Evolutionary conservation across 1,140 invertebrate species (phyloP).

Genomic region (Akabosia matsudoensis): DNA sequence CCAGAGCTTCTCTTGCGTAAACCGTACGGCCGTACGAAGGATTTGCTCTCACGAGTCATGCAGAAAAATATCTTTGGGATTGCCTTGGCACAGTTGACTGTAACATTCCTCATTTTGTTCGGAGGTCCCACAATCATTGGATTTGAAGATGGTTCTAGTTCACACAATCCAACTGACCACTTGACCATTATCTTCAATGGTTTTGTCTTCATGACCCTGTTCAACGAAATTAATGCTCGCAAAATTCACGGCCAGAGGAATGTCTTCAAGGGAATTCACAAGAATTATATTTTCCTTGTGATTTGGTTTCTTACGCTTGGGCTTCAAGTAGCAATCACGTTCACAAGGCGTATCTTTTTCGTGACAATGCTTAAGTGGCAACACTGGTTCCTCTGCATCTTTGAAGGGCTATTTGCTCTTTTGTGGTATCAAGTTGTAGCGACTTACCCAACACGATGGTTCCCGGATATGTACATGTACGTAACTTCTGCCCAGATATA

Average conservation of each 20-base stretch:
- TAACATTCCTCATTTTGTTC: slow-evolving; percentile 63
- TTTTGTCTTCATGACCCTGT: slow-evolving; percentile 71
- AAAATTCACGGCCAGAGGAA: slow-evolving; percentile 70
- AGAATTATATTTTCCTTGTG: slow-evolving; percentile 63
- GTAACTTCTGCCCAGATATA: background rate
- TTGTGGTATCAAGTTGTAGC: slow-evolving; percentile 68
- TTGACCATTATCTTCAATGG: slow-evolving; percentile 70
- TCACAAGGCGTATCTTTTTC: slow-evolving; percentile 57
- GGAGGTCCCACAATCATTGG: slow-evolving; percentile 56
- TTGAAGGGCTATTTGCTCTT: slow-evolving; percentile 62
- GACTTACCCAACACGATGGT: slow-evolving; percentile 58
- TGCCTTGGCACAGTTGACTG: slow-evolving; percentile 61
- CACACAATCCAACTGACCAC: slow-evolving; percentile 59
- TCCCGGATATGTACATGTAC: slow-evolving; percentile 53
- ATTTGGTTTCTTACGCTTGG: slow-evolving; percentile 63
- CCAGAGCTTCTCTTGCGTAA: slow-evolving; percentile 61
- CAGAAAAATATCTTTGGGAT: slow-evolving; percentile 67
- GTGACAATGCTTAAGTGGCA: slow-evolving; percentile 58
- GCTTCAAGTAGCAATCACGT: slow-evolving; percentile 55
- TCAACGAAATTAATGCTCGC: slow-evolving; percentile 67
- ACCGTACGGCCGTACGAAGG: slow-evolving; percentile 66
- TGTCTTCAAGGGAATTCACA: slow-evolving; percentile 61
- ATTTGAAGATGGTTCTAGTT: slow-evolving; percentile 55
- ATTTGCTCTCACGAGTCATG: slow-evolving; percentile 65
- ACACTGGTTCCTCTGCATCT: slow-evolving; percentile 67